phyloP scores from a whole-genome alignment of 1,140 invertebrate genomes.

The Ctenoplectra terminalis region DNA sequence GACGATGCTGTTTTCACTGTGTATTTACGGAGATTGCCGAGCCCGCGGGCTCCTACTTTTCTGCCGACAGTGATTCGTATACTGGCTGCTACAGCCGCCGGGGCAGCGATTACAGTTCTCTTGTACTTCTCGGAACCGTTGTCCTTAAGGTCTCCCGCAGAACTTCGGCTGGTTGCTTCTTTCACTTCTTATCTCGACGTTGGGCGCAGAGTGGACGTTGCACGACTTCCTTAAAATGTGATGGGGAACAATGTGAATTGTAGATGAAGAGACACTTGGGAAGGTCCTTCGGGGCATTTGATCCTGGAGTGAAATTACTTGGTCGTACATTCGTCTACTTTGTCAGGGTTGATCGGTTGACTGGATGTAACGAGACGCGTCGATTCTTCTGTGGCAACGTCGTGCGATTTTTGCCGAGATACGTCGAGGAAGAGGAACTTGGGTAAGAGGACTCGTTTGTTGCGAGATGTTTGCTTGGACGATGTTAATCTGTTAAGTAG shows the following conservation, averaged over 20 bases:
- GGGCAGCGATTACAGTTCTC: slow-evolving; percentile 71
- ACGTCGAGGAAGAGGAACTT: background rate
- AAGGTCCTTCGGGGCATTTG: background rate
- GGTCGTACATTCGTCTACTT: slow-evolving; percentile 26
- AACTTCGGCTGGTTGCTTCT: slow-evolving; percentile 61
- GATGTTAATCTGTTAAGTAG: too few relatives aligned
- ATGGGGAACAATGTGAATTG: slow-evolving; percentile 41
- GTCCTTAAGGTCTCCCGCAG: slow-evolving; percentile 76
- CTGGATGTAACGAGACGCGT: background rate
- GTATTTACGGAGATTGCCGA: slow-evolving; percentile 82
- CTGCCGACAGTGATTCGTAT: slow-evolving; percentile 79
- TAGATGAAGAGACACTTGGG: too few relatives aligned
- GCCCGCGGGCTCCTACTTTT: slow-evolving; percentile 76
- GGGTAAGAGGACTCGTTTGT: too few relatives aligned
- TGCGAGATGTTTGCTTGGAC: too few relatives aligned
- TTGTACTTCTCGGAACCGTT: slow-evolving; percentile 77
- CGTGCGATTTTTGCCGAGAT: background rate
- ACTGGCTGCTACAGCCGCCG: slow-evolving; percentile 66
- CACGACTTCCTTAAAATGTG: slow-evolving; percentile 66
- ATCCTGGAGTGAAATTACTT: slow-evolving; percentile 3
- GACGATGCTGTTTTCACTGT: slow-evolving; percentile 75
- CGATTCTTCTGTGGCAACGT: slow-evolving; percentile 1
- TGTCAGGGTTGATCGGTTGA: background rate
- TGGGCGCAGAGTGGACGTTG: background rate
- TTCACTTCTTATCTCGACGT: slow-evolving; percentile 67